phyloP scores from a whole-genome alignment of 2,113 vertebrate genomes.

The Myotis davidii region DNA sequence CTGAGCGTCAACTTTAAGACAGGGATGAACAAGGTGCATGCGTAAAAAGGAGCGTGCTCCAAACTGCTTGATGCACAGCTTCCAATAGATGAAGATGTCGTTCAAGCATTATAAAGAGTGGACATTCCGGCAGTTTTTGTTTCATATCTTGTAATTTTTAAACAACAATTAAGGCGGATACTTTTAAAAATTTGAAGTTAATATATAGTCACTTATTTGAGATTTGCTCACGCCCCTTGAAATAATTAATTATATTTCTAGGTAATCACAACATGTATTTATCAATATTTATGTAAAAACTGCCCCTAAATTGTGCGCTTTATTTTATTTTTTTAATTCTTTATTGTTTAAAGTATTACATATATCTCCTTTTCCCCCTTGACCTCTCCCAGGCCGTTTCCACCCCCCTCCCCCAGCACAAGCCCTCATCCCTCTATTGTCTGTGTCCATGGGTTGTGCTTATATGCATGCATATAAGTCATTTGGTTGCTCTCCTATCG shows the following conservation, averaged over 20 bases:
- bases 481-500: too few species aligned
- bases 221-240: neutral
- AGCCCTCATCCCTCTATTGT: too few species aligned
- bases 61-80: neutral
- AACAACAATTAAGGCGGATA: neutral
- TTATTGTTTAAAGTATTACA: too few species aligned
- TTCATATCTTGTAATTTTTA: neutral
- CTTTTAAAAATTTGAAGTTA: neutral
- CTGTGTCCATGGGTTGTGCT: too few species aligned
- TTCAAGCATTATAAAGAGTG: neutral
- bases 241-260: constrained; percentile 27
- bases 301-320: neutral
- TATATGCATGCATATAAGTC: too few species aligned
- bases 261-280: neutral
- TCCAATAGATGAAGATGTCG: neutral
- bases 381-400: too few species aligned
- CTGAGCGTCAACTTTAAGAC: neutral
- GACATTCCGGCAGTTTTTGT: neutral
- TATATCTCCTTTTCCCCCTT: too few species aligned
- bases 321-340: too few species aligned
- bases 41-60: neutral
- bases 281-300: constrained; percentile 31
- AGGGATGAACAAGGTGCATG: neutral
- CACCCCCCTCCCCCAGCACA: too few species aligned
- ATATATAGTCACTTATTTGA: neutral